Base-by-base conservation (phyloP, 2,888 invertebrate species). In the Scrobipalpa costella region DNA sequence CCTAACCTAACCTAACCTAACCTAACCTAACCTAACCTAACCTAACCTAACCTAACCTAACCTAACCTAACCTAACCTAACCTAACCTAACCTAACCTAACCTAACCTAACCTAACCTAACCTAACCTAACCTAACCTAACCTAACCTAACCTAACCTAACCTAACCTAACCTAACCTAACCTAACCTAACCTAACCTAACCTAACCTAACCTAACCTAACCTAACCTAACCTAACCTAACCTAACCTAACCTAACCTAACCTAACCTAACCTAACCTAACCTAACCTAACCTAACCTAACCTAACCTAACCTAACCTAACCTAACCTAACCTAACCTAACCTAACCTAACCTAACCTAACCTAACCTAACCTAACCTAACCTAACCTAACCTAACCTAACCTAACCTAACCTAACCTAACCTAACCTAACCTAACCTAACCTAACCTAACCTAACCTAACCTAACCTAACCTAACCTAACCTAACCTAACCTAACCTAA, bases 171-270 rank as follows among this genome's bases (percentile, higher is more conserved):
- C 63, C 63, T 63, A 63, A 63, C 63, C 63, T 63, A 63, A 63
- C 63, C 63, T 63, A 63, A 63, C 63, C 63, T 63, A 63, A 63
- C 63, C 63, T 63, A 63, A 63, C 60, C 63, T 63, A 63, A 61
- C 61, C 60, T 64, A 61, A 61, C 57, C 61, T 55, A 61, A 61
- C 64, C 61, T 64, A 64, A 64, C 64, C 64, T 64, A 64, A 64
- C 64, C 64, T 64, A 64, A 64, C 64, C 64, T 64, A 64, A 64
- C 64, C 64, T 64, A 64, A 64, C 64, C 64, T 64, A 63, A 63
- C 63, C 63, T 63, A 60, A 60, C 34, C 34, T 34, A 34, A 34
- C 34, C 34, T 34, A 34, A n/a, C n/a, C n/a, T n/a, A n/a, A 34
- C 34, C 34, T 34, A 34, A 34, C 34, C 34, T 34, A 34, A 34